These are phyloP conservation scores for Potamilus streckersoni DNA, from an alignment of 1,140 invertebrate species.

Conservation along the genomic window DNA sequence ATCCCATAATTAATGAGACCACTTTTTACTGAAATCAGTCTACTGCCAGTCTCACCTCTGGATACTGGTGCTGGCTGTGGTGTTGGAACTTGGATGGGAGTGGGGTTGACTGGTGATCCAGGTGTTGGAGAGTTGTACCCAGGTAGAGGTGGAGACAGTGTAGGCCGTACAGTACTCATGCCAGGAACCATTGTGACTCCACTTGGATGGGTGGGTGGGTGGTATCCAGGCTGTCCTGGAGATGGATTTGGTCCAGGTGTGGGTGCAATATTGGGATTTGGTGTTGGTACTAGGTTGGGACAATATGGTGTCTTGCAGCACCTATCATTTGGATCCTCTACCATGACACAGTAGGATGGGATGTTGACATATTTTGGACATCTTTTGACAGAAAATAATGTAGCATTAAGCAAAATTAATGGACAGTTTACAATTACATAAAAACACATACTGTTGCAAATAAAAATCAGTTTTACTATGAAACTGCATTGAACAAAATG, in stretches of 20 bases:
- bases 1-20: too few relatives aligned
- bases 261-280: constrained; percentile 25
- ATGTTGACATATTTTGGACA: constrained; percentile 45
- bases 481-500: too few relatives aligned
- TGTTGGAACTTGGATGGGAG: constrained; percentile 15
- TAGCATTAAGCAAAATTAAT: too few relatives aligned
- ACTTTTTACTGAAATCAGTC: background rate
- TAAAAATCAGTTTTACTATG: too few relatives aligned
- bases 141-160: constrained; percentile 13
- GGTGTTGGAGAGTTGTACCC: background rate
- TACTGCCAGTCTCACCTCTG: constrained; percentile 13
- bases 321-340: constrained; percentile 41
- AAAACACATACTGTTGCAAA: too few relatives aligned
- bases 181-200: constrained; percentile 12
- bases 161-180: constrained; percentile 13
- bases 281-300: constrained; percentile 30
- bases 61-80: constrained; percentile 32
- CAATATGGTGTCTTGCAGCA: constrained; percentile 49
- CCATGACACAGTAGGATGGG: constrained; percentile 42
- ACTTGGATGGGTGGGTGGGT: constrained; percentile 2
- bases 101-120: constrained; percentile 8
- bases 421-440: too few relatives aligned
- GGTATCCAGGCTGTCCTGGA: constrained; percentile 3
- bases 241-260: constrained; percentile 25
- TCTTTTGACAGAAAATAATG: constrained; percentile 24